Evolutionary conservation across 2,113 vertebrate genomes (phyloP).

Genomic region (Ginglymostoma cirratum): DNA sequence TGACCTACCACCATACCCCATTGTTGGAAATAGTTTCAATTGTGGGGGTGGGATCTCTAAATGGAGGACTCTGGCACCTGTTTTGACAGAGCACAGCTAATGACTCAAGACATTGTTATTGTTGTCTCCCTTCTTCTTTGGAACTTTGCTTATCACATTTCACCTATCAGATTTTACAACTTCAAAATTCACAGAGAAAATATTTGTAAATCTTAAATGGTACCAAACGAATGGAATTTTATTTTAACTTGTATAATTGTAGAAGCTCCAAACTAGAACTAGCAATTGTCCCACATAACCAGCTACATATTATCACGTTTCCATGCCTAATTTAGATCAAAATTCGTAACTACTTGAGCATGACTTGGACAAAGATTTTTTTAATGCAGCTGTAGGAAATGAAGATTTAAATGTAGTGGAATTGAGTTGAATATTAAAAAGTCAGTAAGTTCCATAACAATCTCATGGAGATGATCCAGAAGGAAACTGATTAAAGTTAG

Average conservation of each 20-base stretch:
- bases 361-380: neutral
- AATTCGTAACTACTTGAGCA: neutral
- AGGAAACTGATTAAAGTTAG: neutral
- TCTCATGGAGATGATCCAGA: neutral
- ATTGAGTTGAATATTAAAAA: constrained; percentile 2
- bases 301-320: neutral
- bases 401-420: neutral
- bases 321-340: too few species aligned
- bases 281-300: neutral
- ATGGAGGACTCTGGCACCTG: too few species aligned
- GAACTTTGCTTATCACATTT: neutral
- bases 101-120: neutral
- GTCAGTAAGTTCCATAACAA: neutral
- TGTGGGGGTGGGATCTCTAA: too few species aligned
- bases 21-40: too few species aligned
- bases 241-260: neutral
- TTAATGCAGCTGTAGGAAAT: neutral
- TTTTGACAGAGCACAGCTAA: too few species aligned
- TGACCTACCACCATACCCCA: too few species aligned
- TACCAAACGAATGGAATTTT: neutral
- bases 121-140: neutral
- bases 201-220: neutral
- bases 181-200: neutral
- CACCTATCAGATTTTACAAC: too few species aligned
- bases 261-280: neutral